Percentiles rank a stretch among this genome's conserved stretches.
phyloP scores from a whole-genome alignment of 2,888 invertebrate species.

The Alcis repandata region DNA sequence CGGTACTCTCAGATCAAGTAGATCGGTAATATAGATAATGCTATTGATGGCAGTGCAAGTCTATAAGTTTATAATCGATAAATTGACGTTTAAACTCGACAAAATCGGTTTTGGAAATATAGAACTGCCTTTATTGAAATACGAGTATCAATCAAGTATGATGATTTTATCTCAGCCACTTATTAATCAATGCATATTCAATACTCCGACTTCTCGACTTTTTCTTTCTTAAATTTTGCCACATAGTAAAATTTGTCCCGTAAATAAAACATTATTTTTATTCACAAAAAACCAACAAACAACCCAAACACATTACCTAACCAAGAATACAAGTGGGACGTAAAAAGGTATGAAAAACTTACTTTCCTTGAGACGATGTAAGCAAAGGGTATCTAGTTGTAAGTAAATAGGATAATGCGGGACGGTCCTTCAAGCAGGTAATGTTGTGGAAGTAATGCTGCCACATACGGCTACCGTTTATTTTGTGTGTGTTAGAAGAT shows the following conservation, averaged over 20 bases:
- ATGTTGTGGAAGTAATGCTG: constrained; percentile 56
- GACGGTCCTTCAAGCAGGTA: constrained; percentile 52
- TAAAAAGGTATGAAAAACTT: constrained; percentile 41
- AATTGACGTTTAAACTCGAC: too few species aligned
- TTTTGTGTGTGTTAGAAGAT: constrained; percentile 27
- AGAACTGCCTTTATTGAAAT: too few species aligned
- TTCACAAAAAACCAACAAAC: not conserved
- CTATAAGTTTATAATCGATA: too few species aligned
- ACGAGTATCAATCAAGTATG: too few species aligned
- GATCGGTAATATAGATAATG: too few species aligned
- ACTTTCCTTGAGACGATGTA: constrained; percentile 39
- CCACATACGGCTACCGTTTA: constrained; percentile 40
- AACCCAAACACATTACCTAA: constrained; percentile 30
- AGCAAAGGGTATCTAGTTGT: constrained; percentile 44
- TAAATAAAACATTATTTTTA: not conserved
- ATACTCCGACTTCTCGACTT: too few species aligned
- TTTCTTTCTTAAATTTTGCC: too few species aligned
- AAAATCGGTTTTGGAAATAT: too few species aligned
- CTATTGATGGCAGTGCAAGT: too few species aligned
- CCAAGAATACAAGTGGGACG: constrained; percentile 32
- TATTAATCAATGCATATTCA: too few species aligned
- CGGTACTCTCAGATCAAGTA: too few species aligned
- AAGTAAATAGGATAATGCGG: constrained; percentile 51
- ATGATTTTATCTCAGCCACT: too few species aligned
- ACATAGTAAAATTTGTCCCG: not conserved